Evolutionary conservation across 2,888 invertebrate genomes (phyloP).

Genomic region (Hypselothyrea guttata): DNA sequence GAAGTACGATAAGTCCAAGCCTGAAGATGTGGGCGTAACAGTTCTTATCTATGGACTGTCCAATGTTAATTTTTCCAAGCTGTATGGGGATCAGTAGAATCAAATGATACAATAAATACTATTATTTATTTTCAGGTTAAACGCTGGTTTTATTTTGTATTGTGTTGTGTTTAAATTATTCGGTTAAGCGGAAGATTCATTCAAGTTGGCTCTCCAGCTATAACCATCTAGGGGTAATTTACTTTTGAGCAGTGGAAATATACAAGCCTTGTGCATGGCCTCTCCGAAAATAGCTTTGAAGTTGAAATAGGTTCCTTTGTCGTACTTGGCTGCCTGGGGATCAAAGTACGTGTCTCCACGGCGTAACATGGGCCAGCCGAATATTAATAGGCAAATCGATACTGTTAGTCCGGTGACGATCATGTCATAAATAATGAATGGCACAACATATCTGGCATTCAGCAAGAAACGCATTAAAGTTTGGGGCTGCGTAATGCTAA

Average conservation of each 20-base stretch:
- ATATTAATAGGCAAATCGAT: too few relatives aligned
- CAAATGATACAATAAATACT: background rate
- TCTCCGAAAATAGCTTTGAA: conserved; percentile 10
- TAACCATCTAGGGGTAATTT: conserved; percentile 30
- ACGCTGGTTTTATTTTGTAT: too few relatives aligned
- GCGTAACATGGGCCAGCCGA: too few relatives aligned
- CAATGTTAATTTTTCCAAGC: background rate
- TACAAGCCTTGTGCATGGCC: conserved; percentile 5
- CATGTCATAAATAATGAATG: too few relatives aligned
- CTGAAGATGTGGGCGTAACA: conserved; percentile 15
- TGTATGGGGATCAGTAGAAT: background rate
- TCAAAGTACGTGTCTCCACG: too few relatives aligned
- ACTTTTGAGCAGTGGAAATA: conserved; percentile 9
- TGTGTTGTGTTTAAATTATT: background rate
- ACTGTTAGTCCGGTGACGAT: too few relatives aligned
- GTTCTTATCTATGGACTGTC: conserved; percentile 47
- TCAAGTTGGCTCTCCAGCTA: background rate
- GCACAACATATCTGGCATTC: too few relatives aligned
- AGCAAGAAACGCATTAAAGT: too few relatives aligned
- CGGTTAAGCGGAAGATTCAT: background rate
- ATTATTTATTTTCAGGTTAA: background rate
- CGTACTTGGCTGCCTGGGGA: background rate
- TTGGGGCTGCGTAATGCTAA: too few relatives aligned
- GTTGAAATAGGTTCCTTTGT: conserved; percentile 1
- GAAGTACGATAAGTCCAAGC: background rate